phyloP scores from a whole-genome alignment of 92 coral and sea anemone genomes.

The Heteractis magnifica region DNA sequence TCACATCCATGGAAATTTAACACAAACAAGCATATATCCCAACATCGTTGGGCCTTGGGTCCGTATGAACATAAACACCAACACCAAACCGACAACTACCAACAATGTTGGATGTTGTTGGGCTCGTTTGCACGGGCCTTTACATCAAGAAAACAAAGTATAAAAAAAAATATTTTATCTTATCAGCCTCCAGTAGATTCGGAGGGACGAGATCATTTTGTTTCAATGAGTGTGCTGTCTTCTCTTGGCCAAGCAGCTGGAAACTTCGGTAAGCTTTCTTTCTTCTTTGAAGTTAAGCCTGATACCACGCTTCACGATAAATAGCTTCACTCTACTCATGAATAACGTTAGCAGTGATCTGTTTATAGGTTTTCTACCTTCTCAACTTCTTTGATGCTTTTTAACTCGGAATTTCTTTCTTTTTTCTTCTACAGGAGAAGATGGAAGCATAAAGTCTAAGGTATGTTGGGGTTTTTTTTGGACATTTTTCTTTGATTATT shows the following conservation, averaged over 20 bases:
- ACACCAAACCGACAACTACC: too few relatives aligned
- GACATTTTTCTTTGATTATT: not conserved
- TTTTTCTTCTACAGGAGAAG: slow-evolving; percentile 49
- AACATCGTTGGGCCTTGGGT: too few relatives aligned
- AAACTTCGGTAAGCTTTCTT: slow-evolving; percentile 54
- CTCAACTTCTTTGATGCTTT: not conserved
- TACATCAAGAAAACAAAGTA: not conserved
- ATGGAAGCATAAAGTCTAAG: slow-evolving; percentile 64
- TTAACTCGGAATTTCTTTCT: not conserved
- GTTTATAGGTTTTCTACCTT: too few relatives aligned
- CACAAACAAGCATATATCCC: too few relatives aligned
- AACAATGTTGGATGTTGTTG: too few relatives aligned
- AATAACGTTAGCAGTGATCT: too few relatives aligned
- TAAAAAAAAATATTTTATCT: not conserved
- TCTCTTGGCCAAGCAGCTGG: slow-evolving; percentile 95
- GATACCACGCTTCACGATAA: too few relatives aligned
- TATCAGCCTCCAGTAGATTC: slow-evolving; percentile 61
- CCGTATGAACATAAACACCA: too few relatives aligned
- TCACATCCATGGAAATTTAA: too few relatives aligned
- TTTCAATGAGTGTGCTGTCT: slow-evolving; percentile 73
- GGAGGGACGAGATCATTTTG: slow-evolving; percentile 64
- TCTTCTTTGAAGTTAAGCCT: too few relatives aligned
- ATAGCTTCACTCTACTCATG: too few relatives aligned
- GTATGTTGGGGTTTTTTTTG: slow-evolving; percentile 17
- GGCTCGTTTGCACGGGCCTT: too few relatives aligned